These are phyloP conservation scores for Delichon dasypus DNA, from an alignment of 2,797 vertebrate genomes.

Conservation along the genomic window DNA sequence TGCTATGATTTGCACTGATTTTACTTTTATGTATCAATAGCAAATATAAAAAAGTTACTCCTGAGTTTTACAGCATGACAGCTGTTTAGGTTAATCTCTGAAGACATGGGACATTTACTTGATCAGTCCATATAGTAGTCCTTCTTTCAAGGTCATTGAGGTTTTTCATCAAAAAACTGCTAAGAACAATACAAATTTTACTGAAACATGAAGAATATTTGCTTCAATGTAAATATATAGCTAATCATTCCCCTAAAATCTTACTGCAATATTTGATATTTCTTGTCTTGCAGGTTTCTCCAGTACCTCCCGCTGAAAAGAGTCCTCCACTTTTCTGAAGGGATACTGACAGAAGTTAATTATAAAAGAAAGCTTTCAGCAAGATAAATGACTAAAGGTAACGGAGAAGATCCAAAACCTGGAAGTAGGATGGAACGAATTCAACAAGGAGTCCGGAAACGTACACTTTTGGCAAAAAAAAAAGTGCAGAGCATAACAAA, in stretches of 20 bases:
- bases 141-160: not conserved
- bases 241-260: not conserved
- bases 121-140: not conserved
- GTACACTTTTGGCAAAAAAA: constrained; percentile 91
- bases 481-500: constrained; percentile 94
- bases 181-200: not conserved
- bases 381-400: constrained; percentile 85
- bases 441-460: constrained; percentile 91
- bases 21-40: not conserved
- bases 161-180: not conserved
- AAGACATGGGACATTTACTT: not conserved
- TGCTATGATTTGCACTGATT: not conserved
- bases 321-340: constrained; percentile 10
- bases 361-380: constrained; percentile 2
- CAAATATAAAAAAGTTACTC: not conserved
- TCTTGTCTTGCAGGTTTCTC: constrained; percentile 61
- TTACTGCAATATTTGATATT: not conserved
- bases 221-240: not conserved
- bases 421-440: constrained; percentile 88
- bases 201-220: not conserved
- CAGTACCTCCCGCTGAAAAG: not conserved
- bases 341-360: constrained; percentile 41
- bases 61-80: not conserved
- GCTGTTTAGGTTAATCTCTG: not conserved
- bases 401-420: constrained; percentile 81